These are phyloP conservation scores for Yponomeuta malinellus DNA, from an alignment of 2,888 invertebrate species.

Conservation along the genomic window DNA sequence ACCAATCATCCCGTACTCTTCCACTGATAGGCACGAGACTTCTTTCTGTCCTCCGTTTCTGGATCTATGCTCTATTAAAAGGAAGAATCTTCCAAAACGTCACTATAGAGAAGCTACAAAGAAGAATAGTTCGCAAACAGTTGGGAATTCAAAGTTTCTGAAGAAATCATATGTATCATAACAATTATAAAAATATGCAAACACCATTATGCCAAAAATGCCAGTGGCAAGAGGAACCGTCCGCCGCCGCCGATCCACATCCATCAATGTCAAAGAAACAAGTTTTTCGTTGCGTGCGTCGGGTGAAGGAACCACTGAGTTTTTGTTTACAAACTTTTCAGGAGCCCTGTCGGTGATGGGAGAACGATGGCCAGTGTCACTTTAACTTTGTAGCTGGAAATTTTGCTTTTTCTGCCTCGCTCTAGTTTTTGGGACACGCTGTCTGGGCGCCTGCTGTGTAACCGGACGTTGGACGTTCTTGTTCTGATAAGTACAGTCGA, in stretches of 20 bases:
- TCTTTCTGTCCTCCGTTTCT: too few relatives aligned
- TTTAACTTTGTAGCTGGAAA: constrained; percentile 8
- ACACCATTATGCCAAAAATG: not conserved
- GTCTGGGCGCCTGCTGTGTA: not conserved
- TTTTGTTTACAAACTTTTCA: constrained; percentile 64
- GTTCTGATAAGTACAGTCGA: too few relatives aligned
- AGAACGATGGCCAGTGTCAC: constrained; percentile 17
- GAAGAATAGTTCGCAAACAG: too few relatives aligned
- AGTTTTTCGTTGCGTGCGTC: constrained; percentile 65
- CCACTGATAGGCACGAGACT: too few relatives aligned
- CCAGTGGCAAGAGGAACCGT: not conserved
- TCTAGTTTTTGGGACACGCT: not conserved
- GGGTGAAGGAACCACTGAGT: constrained; percentile 49
- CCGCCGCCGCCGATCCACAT: constrained; percentile 37
- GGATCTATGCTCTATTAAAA: too few relatives aligned
- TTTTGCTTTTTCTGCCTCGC: constrained; percentile 17
- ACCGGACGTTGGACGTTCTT: not conserved
- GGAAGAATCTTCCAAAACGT: too few relatives aligned
- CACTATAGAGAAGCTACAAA: too few relatives aligned
- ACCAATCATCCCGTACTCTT: too few relatives aligned
- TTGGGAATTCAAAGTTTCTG: too few relatives aligned
- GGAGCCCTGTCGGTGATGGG: constrained; percentile 10
- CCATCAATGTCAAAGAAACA: constrained; percentile 64
- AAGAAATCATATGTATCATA: not conserved
- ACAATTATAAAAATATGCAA: not conserved